These are phyloP conservation scores for Mya arenaria DNA, from an alignment of 1,140 invertebrate species.

Conservation along the genomic window DNA sequence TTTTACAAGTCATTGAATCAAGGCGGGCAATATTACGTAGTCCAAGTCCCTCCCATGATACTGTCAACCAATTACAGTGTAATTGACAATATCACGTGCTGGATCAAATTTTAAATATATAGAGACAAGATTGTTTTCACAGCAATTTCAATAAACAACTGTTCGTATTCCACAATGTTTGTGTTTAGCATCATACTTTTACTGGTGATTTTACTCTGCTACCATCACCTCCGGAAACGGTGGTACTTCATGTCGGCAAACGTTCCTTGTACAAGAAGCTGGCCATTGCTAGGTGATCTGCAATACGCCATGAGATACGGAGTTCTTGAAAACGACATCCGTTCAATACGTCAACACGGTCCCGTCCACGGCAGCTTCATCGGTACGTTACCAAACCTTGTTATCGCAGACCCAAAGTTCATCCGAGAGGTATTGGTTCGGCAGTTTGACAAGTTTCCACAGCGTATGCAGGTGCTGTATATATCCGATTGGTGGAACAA, in stretches of 20 bases:
- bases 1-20: too few species aligned
- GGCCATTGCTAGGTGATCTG: slow-evolving; percentile 16
- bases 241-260: not conserved
- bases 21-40: too few species aligned
- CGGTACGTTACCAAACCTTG: slow-evolving; percentile 32
- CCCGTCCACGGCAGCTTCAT: slow-evolving; percentile 26
- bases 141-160: too few species aligned
- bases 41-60: too few species aligned
- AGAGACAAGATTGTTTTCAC: too few species aligned
- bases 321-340: slow-evolving; percentile 26
- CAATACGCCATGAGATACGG: not conserved
- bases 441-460: slow-evolving; percentile 27
- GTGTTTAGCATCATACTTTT: too few species aligned
- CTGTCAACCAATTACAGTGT: too few species aligned
- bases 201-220: too few species aligned
- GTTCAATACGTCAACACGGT: slow-evolving; percentile 7
- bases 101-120: too few species aligned
- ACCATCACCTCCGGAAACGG: not conserved
- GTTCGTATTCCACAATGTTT: too few species aligned
- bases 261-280: not conserved
- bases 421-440: slow-evolving; percentile 36
- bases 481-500: slow-evolving; percentile 46
- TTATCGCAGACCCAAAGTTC: slow-evolving; percentile 15
- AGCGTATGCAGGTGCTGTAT: slow-evolving; percentile 41
- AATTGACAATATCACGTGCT: too few species aligned